Evolutionary conservation across 2,797 vertebrate species (phyloP).

Genomic region (Rachycentron canadum): DNA sequence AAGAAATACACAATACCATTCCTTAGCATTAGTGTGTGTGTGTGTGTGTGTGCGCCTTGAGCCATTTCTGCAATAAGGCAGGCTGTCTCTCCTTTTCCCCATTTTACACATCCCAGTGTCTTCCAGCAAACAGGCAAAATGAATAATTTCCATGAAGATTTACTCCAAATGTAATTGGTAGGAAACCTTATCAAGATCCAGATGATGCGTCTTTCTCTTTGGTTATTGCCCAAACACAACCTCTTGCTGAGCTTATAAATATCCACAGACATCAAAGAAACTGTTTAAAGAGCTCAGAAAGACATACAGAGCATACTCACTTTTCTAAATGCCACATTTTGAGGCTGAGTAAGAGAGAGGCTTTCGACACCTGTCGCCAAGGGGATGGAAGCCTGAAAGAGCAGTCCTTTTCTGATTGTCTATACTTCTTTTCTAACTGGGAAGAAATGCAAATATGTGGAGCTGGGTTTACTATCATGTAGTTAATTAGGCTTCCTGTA

Average conservation of each 20-base stretch:
- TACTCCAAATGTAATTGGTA: slow-evolving; percentile 70
- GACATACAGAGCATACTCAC: background rate
- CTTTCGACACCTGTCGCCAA: background rate
- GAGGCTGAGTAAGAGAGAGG: background rate
- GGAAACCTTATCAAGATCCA: slow-evolving; percentile 74
- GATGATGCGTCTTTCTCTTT: slow-evolving; percentile 72
- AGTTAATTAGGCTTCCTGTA: slow-evolving; percentile 1
- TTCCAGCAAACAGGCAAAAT: slow-evolving; percentile 55
- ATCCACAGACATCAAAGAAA: slow-evolving; percentile 55
- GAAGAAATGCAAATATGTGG: slow-evolving; percentile 17
- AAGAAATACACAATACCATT: slow-evolving; percentile 58
- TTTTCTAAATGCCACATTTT: slow-evolving; percentile 38
- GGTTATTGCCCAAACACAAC: slow-evolving; percentile 66
- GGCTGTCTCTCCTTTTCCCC: slow-evolving; percentile 30
- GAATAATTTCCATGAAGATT: slow-evolving; percentile 61
- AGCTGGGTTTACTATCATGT: background rate
- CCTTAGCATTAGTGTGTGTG: slow-evolving; percentile 36
- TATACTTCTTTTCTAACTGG: slow-evolving; percentile 16
- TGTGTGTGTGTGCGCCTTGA: slow-evolving; percentile 37
- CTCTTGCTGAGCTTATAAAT: slow-evolving; percentile 53
- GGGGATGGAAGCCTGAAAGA: background rate
- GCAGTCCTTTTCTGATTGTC: slow-evolving; percentile 19
- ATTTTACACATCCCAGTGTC: slow-evolving; percentile 50
- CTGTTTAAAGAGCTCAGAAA: slow-evolving; percentile 14
- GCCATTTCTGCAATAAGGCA: slow-evolving; percentile 56